These are phyloP conservation scores for Steinernema feltiae DNA, from an alignment of 1,140 invertebrate species.

Conservation along the genomic window DNA sequence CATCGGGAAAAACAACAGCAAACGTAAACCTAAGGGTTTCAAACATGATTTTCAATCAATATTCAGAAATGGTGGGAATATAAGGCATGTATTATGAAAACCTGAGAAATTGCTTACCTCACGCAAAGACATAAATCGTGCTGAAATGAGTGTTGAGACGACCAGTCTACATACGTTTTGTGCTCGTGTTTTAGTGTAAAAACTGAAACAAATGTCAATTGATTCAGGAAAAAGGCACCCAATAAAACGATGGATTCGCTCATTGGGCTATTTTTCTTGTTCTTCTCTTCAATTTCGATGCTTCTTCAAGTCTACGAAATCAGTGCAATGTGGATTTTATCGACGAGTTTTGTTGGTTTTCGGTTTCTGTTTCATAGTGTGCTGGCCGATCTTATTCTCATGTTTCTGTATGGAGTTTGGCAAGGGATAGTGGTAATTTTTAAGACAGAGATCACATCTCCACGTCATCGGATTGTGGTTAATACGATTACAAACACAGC, in stretches of 20 bases:
- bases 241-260: neutral
- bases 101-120: too few relatives aligned
- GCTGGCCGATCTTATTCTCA: neutral
- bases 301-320: neutral
- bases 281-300: neutral
- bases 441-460: neutral
- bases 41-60: too few relatives aligned
- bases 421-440: neutral
- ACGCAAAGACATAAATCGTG: too few relatives aligned
- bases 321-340: neutral
- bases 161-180: too few relatives aligned
- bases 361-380: neutral
- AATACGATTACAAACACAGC: neutral
- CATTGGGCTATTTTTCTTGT: neutral
- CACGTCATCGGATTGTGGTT: neutral
- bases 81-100: too few relatives aligned
- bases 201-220: too few relatives aligned
- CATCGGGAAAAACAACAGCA: too few relatives aligned
- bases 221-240: neutral
- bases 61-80: too few relatives aligned
- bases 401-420: neutral
- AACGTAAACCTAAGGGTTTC: too few relatives aligned
- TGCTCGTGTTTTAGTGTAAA: too few relatives aligned
- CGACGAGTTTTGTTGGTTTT: neutral
- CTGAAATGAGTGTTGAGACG: too few relatives aligned